phyloP scores from a whole-genome alignment of 1,140 invertebrate species.

The Drosophila fuyamai region DNA sequence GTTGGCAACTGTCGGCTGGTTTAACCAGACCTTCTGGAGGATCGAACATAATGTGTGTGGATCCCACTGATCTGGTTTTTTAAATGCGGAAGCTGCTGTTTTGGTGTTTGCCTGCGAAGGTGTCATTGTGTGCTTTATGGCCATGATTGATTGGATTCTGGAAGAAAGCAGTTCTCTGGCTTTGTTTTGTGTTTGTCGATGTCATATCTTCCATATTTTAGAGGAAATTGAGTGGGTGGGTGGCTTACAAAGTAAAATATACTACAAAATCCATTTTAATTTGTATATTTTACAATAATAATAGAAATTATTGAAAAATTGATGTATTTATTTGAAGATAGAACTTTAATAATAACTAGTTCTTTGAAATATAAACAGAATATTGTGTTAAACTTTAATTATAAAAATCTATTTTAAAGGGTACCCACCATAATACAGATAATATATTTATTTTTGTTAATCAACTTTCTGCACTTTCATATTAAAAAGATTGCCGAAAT shows the following conservation, averaged over 20 bases:
- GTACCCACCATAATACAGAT: too few relatives aligned
- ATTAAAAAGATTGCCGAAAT: neutral
- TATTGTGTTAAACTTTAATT: neutral
- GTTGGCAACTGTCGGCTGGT: slow-evolving; percentile 59
- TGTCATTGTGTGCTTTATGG: slow-evolving; percentile 52
- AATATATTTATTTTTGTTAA: too few relatives aligned
- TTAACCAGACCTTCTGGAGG: slow-evolving; percentile 43
- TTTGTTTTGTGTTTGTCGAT: neutral
- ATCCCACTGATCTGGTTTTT: slow-evolving; percentile 31
- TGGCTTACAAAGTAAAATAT: neutral
- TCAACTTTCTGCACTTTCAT: too few relatives aligned
- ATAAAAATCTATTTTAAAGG: too few relatives aligned
- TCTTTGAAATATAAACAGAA: neutral
- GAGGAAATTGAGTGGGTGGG: neutral
- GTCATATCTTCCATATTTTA: slow-evolving; percentile 1
- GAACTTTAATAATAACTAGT: neutral
- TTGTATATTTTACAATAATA: neutral
- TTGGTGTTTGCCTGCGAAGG: slow-evolving; percentile 42
- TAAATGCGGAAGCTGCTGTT: slow-evolving; percentile 61
- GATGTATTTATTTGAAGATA: too few relatives aligned
- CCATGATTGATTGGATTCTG: slow-evolving; percentile 62
- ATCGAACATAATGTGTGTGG: slow-evolving; percentile 15
- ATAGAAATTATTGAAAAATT: neutral
- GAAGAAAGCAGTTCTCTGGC: neutral
- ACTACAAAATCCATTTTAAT: neutral